phyloP scores from a whole-genome alignment of 2,888 invertebrate genomes.

The Heliconius aoede region DNA sequence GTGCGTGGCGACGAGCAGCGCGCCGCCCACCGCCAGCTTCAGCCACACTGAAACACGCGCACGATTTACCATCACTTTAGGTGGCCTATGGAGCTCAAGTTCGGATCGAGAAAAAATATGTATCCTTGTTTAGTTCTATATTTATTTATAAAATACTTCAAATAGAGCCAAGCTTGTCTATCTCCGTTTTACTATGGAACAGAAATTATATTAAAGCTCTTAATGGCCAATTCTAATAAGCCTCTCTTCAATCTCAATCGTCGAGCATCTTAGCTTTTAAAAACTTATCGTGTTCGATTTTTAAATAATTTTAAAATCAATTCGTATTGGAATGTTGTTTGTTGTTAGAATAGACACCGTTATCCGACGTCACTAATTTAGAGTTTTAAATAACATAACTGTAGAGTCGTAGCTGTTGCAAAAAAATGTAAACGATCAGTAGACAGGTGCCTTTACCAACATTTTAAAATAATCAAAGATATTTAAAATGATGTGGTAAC shows the following conservation, averaged over 20 bases:
- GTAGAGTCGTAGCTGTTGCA: neutral
- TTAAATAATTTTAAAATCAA: neutral
- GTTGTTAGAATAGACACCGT: neutral
- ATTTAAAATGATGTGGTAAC: slow-evolving; percentile 17
- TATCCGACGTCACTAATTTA: neutral
- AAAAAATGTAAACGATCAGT: neutral
- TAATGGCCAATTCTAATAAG: neutral
- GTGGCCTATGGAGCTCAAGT: neutral
- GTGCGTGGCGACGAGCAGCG: slow-evolving; percentile 92
- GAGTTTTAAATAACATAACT: neutral
- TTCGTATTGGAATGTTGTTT: neutral
- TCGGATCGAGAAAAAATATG: too few species aligned
- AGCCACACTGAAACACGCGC: slow-evolving; percentile 91
- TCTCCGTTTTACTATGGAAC: neutral
- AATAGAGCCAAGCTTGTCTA: neutral
- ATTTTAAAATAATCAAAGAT: neutral
- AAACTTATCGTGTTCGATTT: neutral
- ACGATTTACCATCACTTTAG: slow-evolving; percentile 39
- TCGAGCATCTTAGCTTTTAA: neutral
- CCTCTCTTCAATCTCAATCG: neutral
- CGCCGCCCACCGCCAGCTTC: slow-evolving; percentile 93
- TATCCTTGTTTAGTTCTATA: too few species aligned
- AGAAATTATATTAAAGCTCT: neutral
- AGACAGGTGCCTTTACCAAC: slow-evolving; percentile 1
- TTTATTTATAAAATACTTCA: too few species aligned